phyloP scores from a whole-genome alignment of 1,140 invertebrate genomes.

The Laupala kohalensis region DNA sequence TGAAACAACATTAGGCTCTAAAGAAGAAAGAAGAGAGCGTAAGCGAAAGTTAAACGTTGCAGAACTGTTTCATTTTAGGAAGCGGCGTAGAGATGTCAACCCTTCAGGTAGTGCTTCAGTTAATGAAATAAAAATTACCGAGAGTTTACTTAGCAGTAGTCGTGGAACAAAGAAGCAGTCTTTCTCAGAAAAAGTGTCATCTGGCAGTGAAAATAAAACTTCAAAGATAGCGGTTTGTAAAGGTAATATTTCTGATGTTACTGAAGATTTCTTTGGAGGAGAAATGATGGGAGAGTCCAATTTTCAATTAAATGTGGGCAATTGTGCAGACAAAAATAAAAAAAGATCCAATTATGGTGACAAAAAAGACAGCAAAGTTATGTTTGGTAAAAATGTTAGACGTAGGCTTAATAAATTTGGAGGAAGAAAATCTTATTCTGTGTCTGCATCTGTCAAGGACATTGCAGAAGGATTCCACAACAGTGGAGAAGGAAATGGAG shows the following conservation, averaged over 20 bases:
- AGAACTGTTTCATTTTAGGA: conserved; percentile 42
- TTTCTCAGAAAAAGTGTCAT: neutral
- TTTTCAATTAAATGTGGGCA: too few relatives aligned
- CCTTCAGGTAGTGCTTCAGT: too few relatives aligned
- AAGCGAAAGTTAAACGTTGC: conserved; percentile 56
- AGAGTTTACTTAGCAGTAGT: neutral
- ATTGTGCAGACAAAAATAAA: too few relatives aligned
- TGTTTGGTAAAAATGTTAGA: neutral
- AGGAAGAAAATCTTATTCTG: neutral
- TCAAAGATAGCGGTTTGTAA: too few relatives aligned
- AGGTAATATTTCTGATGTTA: too few relatives aligned
- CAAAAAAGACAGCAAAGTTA: neutral
- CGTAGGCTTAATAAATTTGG: neutral
- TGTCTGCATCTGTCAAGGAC: conserved; percentile 16
- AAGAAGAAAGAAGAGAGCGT: conserved; percentile 52
- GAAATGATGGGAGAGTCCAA: too few relatives aligned
- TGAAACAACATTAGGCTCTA: conserved; percentile 28
- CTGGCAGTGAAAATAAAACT: too few relatives aligned
- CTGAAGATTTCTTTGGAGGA: too few relatives aligned
- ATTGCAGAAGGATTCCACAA: neutral
- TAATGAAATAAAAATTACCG: too few relatives aligned
- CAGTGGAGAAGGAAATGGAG: neutral
- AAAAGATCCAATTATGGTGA: too few relatives aligned
- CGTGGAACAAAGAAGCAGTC: neutral
- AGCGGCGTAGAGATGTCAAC: neutral